Evolutionary conservation across 2,888 invertebrate species (phyloP).

Genomic region (Dyspetes luteomarginatus): DNA sequence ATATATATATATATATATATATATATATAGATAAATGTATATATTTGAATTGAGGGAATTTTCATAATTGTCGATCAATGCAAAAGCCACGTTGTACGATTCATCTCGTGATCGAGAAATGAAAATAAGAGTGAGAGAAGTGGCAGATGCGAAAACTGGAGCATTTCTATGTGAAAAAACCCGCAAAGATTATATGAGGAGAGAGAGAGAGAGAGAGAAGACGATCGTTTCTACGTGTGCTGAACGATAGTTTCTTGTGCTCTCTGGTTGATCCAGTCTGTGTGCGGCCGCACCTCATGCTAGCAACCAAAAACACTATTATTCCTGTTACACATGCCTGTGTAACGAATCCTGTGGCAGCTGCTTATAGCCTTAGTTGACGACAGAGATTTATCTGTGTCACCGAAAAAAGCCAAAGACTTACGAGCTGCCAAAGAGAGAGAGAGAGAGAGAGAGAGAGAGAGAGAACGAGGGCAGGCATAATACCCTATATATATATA

Average conservation of each 20-base stretch:
- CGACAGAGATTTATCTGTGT: slow-evolving; percentile 55
- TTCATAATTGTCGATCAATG: slow-evolving; percentile 31
- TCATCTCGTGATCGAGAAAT: slow-evolving; percentile 33
- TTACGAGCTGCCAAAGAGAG: slow-evolving; percentile 6
- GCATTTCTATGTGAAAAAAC: slow-evolving; percentile 50
- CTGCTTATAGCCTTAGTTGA: slow-evolving; percentile 52
- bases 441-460: slow-evolving; percentile 6
- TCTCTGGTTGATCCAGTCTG: too few species aligned
- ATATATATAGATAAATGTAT: too few species aligned
- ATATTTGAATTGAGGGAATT: neutral
- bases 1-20: too few species aligned
- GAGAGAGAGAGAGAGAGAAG: slow-evolving; percentile 1
- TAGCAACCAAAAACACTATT: slow-evolving; percentile 50
- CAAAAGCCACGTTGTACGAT: slow-evolving; percentile 23
- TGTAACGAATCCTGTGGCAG: slow-evolving; percentile 61
- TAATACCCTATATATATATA: slow-evolving; percentile 43
- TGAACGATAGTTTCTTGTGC: neutral
- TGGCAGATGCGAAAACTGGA: slow-evolving; percentile 54
- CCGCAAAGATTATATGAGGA: slow-evolving; percentile 35
- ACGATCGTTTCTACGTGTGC: slow-evolving; percentile 8
- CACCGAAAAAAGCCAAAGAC: slow-evolving; percentile 26
- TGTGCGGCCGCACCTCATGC: slow-evolving; percentile 21
- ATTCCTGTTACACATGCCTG: slow-evolving; percentile 42
- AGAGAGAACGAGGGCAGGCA: neutral
- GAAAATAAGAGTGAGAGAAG: slow-evolving; percentile 12